A percentile compares a stretch with the other conserved stretches of the same genome.
These are phyloP conservation scores for Prosopocoilus inquinatus DNA, from an alignment of 2,888 invertebrate genomes.

Conservation along the genomic window DNA sequence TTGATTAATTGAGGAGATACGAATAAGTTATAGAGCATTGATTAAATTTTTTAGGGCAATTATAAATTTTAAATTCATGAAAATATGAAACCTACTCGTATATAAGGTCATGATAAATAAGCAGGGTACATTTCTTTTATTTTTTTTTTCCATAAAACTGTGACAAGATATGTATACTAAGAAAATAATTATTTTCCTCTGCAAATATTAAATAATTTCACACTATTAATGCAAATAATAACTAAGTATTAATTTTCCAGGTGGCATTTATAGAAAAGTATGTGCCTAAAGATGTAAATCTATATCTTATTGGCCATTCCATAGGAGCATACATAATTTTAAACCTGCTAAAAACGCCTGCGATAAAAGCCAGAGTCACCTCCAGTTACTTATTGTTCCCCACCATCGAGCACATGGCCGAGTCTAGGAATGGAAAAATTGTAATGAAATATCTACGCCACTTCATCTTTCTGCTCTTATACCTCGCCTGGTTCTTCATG, in stretches of 20 bases:
- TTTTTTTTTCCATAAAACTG: too few species aligned
- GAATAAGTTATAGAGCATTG: too few species aligned
- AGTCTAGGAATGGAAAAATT: constrained; percentile 70
- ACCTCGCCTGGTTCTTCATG: constrained; percentile 53
- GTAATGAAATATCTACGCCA: constrained; percentile 63
- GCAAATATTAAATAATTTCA: too few species aligned
- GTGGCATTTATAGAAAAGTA: constrained; percentile 67
- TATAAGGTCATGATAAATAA: too few species aligned
- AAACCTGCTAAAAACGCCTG: constrained; percentile 62
- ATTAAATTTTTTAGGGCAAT: too few species aligned
- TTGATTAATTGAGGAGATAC: too few species aligned
- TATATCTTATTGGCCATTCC: constrained; percentile 85
- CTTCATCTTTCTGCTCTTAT: constrained; percentile 50
- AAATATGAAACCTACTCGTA: too few species aligned
- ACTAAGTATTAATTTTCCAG: constrained; percentile 39
- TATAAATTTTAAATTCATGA: too few species aligned
- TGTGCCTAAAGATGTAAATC: constrained; percentile 64
- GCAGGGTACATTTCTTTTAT: too few species aligned
- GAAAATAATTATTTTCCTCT: too few species aligned
- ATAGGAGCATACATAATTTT: constrained; percentile 82
- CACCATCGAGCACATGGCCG: constrained; percentile 77
- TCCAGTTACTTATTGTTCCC: constrained; percentile 78
- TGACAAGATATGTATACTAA: too few species aligned
- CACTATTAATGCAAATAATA: too few species aligned
- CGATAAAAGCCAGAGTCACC: constrained; percentile 54